Evolutionary conservation across 1,140 invertebrate species (phyloP), one percentile per base, ranked within the genome.

Genomic region (Philotrypesis tridentata): DNA sequence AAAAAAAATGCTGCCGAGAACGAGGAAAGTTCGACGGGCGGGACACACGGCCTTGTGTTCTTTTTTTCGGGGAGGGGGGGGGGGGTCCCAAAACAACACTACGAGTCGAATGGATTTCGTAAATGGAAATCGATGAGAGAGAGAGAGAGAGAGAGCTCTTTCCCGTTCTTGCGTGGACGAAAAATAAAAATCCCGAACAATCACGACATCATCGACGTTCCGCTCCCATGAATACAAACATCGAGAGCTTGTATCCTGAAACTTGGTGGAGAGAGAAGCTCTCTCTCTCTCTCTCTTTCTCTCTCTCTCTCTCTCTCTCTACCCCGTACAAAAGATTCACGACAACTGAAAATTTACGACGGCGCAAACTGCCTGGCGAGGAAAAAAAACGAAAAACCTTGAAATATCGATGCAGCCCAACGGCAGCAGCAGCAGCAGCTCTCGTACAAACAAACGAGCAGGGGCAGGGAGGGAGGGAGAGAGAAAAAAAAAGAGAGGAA

Each of bases 321-420:
- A n/a, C n/a, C n/a, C n/a, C 40, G 9, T 6, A 55, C 48, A n/a
- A 55, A 55, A 55, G 48, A 55, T 55, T 55, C 48, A n/a, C 48
- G 48, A 55, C 48, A 55, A 55, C 48, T 55, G 48, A 55, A 55
- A 55, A 55, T 55, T 55, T 55, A 55, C 48, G 21, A n/a, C 48
- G 48, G n/a, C 48, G 17, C 48, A 55, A 55, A 55, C 48, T 55
- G 48, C 48, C 48, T 55, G 48, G 17, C n/a, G n/a, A n/a, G n/a
- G n/a, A n/a, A n/a, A n/a, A 55, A 55, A 55, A 55, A 55, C 21
- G 25, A 65, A 65, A 65, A 65, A 65, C 61, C 27, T 65, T 65
- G 61, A 65, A 65, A 65, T 65, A 65, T 65, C 61, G 61, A 55
- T 55, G 48, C 48, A 55, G 17, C 48, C 48, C 48, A 43, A 43